Percentiles rank a stretch among this genome's conserved stretches.
Evolutionary conservation across 2,888 invertebrate genomes (phyloP).

Genomic region (Tolmerus cingulatus): DNA sequence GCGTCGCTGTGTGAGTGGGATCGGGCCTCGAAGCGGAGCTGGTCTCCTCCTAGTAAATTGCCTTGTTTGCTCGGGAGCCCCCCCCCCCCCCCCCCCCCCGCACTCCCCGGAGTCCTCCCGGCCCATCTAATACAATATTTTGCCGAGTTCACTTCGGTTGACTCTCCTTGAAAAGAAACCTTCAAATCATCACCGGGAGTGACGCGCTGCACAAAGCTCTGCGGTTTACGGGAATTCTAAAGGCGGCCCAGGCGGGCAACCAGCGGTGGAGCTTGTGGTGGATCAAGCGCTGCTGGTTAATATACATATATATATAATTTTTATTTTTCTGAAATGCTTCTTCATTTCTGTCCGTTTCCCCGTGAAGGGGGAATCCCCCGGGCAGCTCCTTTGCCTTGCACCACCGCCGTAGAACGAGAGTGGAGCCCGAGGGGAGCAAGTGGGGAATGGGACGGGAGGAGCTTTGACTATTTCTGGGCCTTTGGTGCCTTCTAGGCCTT

Average conservation of each 20-base stretch:
- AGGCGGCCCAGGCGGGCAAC: background rate
- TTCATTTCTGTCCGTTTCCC: background rate
- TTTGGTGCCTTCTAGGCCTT: constrained; percentile 46
- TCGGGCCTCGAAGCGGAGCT: constrained; percentile 19
- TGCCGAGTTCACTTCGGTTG: constrained; percentile 9
- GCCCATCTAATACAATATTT: background rate
- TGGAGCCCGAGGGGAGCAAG: background rate
- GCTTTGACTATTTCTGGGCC: constrained; percentile 41
- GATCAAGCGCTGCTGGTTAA: background rate
- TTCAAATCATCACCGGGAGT: constrained; percentile 41
- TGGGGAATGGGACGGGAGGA: background rate
- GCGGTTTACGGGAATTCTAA: constrained; percentile 24
- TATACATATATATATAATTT: too few relatives aligned
- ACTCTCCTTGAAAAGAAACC: constrained; percentile 47
- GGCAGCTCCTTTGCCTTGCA: constrained; percentile 29
- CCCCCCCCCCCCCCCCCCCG: constrained; percentile 5
- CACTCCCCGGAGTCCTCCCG: background rate
- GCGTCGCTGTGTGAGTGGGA: constrained; percentile 22
- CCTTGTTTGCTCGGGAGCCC: constrained; percentile 42
- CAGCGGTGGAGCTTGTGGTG: constrained; percentile 6
- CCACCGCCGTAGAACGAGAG: constrained; percentile 19
- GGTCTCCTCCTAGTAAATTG: constrained; percentile 45
- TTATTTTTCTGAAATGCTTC: background rate
- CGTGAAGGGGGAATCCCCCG: background rate
- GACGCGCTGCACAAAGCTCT: constrained; percentile 30